Evolutionary conservation across 2,113 vertebrate genomes (phyloP).

Genomic region (Geothlypis trichas): DNA sequence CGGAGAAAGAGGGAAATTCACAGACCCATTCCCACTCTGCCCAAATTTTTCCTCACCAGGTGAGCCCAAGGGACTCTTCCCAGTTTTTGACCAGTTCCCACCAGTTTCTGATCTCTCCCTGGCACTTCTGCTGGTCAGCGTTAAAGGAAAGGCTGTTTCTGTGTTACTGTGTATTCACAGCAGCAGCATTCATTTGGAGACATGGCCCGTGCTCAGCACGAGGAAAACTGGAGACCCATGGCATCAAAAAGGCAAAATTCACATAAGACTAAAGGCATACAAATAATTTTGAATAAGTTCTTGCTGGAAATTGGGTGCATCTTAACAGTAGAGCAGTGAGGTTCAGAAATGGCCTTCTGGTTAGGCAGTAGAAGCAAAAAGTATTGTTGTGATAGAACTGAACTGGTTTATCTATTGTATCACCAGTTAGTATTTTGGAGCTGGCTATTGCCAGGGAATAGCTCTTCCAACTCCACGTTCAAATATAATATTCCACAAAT

Average conservation of each 20-base stretch:
- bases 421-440: background rate
- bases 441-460: background rate
- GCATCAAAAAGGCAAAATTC: background rate
- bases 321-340: background rate
- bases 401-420: background rate
- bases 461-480: background rate
- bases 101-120: background rate
- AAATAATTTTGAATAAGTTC: background rate
- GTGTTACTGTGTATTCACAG: background rate
- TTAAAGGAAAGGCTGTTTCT: background rate
- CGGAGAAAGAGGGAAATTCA: background rate
- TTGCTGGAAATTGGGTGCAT: background rate
- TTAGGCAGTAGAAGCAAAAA: background rate
- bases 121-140: background rate
- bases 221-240: background rate
- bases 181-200: background rate
- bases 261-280: background rate
- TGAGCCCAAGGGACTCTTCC: background rate
- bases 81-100: background rate
- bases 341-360: background rate
- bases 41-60: background rate
- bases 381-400: background rate
- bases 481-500: background rate
- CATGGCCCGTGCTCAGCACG: background rate
- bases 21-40: background rate